These are phyloP conservation scores for Itoplectis maculator DNA, from an alignment of 2,888 invertebrate species.

Conservation along the genomic window DNA sequence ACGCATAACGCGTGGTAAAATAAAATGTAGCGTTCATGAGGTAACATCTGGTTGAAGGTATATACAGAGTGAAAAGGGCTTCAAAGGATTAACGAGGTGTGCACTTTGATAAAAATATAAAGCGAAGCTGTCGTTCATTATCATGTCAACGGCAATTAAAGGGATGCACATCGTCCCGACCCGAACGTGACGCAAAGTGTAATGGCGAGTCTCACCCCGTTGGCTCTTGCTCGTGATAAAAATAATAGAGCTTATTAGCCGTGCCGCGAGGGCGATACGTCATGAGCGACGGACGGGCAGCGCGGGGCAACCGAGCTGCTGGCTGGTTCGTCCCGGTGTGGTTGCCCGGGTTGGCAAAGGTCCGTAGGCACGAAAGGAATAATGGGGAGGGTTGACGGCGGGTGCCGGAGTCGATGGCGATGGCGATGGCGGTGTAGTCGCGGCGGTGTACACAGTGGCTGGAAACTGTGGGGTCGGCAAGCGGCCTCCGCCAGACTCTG, in stretches of 20 bases:
- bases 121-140: slow-evolving; percentile 19
- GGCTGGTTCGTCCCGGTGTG: slow-evolving; percentile 32
- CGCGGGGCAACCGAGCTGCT: slow-evolving; percentile 52
- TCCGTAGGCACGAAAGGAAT: slow-evolving; percentile 58
- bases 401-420: slow-evolving; percentile 29
- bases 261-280: slow-evolving; percentile 50
- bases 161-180: slow-evolving; percentile 1
- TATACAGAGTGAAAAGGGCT: neutral
- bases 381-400: slow-evolving; percentile 42
- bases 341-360: slow-evolving; percentile 37
- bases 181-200: slow-evolving; percentile 29
- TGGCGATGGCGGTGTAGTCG: slow-evolving; percentile 31
- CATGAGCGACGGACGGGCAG: slow-evolving; percentile 47
- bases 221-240: slow-evolving; percentile 72
- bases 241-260: slow-evolving; percentile 80
- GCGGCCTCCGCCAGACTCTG: slow-evolving; percentile 52
- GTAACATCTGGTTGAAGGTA: neutral
- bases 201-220: slow-evolving; percentile 46
- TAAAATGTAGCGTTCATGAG: neutral
- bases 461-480: slow-evolving; percentile 65
- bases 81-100: neutral
- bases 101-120: slow-evolving; percentile 16
- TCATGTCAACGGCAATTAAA: slow-evolving; percentile 50
- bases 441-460: slow-evolving; percentile 23
- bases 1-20: neutral